phyloP scores from a whole-genome alignment of 1,140 invertebrate genomes.

The Ceratina calcarata region DNA sequence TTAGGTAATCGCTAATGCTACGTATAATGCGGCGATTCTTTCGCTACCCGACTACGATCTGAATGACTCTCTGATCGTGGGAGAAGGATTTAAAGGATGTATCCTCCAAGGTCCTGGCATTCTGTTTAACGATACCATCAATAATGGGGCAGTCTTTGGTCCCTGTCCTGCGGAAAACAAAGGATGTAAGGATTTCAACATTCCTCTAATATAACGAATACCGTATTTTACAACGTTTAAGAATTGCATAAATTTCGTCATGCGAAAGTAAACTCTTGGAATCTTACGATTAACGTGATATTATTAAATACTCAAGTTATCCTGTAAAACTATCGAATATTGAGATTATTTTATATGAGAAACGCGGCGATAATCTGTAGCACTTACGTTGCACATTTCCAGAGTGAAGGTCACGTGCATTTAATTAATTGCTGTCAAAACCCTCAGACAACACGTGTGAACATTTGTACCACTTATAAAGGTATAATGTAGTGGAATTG shows the following conservation, averaged over 20 bases:
- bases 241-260: not conserved
- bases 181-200: slow-evolving; percentile 83
- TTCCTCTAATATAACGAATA: not conserved
- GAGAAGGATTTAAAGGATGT: slow-evolving; percentile 90
- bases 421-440: not conserved
- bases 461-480: not conserved
- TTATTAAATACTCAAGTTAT: too few relatives aligned
- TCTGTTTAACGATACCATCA: slow-evolving; percentile 85
- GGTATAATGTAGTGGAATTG: slow-evolving; percentile 52
- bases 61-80: slow-evolving; percentile 86
- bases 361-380: not conserved
- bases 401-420: slow-evolving; percentile 21
- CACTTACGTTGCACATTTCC: slow-evolving; percentile 14
- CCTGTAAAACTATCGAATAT: not conserved
- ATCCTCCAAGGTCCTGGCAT: slow-evolving; percentile 91
- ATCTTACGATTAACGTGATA: not conserved
- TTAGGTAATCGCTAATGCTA: slow-evolving; percentile 88
- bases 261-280: not conserved
- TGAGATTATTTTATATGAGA: not conserved
- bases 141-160: slow-evolving; percentile 87
- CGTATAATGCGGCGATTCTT: slow-evolving; percentile 87
- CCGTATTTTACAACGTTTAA: not conserved
- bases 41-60: slow-evolving; percentile 83
- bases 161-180: slow-evolving; percentile 86
- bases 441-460: not conserved